Evolutionary conservation across 2,888 invertebrate genomes (phyloP).

Genomic region (Phymatocera aterrima): DNA sequence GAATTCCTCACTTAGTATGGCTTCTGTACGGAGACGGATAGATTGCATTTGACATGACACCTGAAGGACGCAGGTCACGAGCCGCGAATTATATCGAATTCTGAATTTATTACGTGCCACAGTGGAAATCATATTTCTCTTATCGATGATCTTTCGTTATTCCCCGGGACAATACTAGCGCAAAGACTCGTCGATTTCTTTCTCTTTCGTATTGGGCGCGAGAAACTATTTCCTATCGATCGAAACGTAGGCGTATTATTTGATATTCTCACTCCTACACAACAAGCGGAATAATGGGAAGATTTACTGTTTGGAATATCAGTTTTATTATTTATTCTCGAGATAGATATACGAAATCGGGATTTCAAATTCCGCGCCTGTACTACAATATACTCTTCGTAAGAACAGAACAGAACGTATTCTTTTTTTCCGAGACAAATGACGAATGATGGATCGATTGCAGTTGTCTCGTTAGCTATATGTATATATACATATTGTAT

Average conservation of each 20-base stretch:
- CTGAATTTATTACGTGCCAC: background rate
- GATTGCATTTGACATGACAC: background rate
- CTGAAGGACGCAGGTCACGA: background rate
- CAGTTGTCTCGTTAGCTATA: too few relatives aligned
- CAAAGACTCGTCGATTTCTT: background rate
- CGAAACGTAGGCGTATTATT: background rate
- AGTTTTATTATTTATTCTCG: too few relatives aligned
- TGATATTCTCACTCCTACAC: too few relatives aligned
- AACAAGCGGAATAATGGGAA: too few relatives aligned
- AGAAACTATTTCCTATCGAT: slow-evolving; percentile 3
- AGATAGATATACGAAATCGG: too few relatives aligned
- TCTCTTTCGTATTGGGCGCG: background rate
- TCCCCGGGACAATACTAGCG: background rate
- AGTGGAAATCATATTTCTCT: background rate
- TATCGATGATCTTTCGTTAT: background rate
- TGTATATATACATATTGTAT: too few relatives aligned
- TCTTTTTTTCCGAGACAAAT: too few relatives aligned
- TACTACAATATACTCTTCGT: too few relatives aligned
- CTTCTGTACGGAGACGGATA: background rate
- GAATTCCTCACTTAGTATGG: background rate
- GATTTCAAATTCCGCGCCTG: too few relatives aligned
- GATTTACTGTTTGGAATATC: too few relatives aligned
- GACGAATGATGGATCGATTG: background rate
- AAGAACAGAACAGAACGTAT: too few relatives aligned
- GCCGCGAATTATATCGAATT: background rate